Conservation (phyloP, 2,797 vertebrate genomes). For the Neostethus bicornis region DNA sequence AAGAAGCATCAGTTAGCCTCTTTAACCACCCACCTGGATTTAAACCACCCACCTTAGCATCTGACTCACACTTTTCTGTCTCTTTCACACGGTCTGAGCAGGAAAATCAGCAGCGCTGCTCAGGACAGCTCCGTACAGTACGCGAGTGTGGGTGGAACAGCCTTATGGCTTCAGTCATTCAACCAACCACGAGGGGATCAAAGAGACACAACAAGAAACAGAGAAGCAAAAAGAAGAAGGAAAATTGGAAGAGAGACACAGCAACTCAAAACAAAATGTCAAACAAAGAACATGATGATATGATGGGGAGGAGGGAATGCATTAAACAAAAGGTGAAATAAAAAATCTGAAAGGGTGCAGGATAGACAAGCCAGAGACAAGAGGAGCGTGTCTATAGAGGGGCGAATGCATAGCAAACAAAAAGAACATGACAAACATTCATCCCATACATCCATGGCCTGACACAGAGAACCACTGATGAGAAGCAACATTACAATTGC, state of each 20-base stretch:
- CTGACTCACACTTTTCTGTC: conserved; percentile 83
- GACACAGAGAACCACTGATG: conserved; percentile 65
- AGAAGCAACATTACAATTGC: conserved; percentile 72
- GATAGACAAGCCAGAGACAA: conserved; percentile 71
- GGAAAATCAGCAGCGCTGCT: conserved; percentile 75
- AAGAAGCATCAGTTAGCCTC: conserved; percentile 80
- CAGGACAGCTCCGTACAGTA: conserved; percentile 72
- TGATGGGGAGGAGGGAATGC: conserved; percentile 71
- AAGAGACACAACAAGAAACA: conserved; percentile 67
- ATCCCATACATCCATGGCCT: conserved; percentile 62
- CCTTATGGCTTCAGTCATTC: conserved; percentile 82
- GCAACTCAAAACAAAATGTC: conserved; percentile 75
- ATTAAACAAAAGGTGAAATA: conserved; percentile 72
- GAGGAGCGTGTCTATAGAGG: conserved; percentile 65
- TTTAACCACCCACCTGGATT: conserved; percentile 83
- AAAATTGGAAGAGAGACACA: conserved; percentile 30
- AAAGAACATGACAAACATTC: conserved; percentile 74
- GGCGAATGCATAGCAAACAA: conserved; percentile 68
- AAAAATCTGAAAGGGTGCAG: conserved; percentile 71
- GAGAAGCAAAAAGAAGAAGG: conserved; percentile 50
- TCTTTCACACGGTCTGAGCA: conserved; percentile 77
- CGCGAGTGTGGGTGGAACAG: conserved; percentile 78
- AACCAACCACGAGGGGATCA: conserved; percentile 79
- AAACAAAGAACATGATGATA: conserved; percentile 73
- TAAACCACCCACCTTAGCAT: conserved; percentile 82